Percentiles rank a stretch among this genome's conserved stretches.
These are phyloP conservation scores for Brachycybe producta DNA, from an alignment of 2,888 invertebrate species.

Conservation along the genomic window DNA sequence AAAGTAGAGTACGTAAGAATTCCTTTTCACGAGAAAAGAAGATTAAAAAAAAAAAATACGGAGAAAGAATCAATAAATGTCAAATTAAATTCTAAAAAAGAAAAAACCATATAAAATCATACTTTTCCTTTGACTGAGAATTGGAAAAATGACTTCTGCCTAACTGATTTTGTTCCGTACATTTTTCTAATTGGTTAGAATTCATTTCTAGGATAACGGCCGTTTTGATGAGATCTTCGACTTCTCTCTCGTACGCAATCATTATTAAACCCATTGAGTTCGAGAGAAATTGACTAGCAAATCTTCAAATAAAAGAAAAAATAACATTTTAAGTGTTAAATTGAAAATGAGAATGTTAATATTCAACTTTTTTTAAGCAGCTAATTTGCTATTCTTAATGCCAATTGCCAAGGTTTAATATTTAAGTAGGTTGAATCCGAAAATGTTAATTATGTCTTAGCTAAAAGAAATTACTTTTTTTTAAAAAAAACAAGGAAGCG, in stretches of 20 bases:
- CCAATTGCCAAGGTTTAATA: too few relatives aligned
- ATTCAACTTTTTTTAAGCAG: background rate
- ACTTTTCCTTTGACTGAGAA: background rate
- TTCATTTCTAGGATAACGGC: constrained; percentile 14
- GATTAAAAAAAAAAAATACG: background rate
- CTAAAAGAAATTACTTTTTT: too few relatives aligned
- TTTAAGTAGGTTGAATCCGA: too few relatives aligned
- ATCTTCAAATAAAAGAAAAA: background rate
- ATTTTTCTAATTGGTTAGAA: constrained; percentile 3
- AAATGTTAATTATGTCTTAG: too few relatives aligned
- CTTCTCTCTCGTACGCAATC: constrained; percentile 6
- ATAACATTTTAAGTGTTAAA: background rate
- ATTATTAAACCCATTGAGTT: constrained; percentile 9
- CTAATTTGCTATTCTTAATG: too few relatives aligned
- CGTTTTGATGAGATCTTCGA: constrained; percentile 8
- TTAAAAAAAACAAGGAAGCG: too few relatives aligned
- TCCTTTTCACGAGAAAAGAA: background rate
- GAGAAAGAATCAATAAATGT: background rate
- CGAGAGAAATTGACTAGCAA: background rate
- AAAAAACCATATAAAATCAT: background rate
- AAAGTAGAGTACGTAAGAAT: constrained; percentile 13
- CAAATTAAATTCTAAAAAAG: background rate
- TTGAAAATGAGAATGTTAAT: background rate
- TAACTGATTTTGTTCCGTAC: background rate
- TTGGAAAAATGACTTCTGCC: background rate